Evolutionary conservation across 2,113 vertebrate genomes (phyloP).

Genomic region (Pygoscelis adeliae): DNA sequence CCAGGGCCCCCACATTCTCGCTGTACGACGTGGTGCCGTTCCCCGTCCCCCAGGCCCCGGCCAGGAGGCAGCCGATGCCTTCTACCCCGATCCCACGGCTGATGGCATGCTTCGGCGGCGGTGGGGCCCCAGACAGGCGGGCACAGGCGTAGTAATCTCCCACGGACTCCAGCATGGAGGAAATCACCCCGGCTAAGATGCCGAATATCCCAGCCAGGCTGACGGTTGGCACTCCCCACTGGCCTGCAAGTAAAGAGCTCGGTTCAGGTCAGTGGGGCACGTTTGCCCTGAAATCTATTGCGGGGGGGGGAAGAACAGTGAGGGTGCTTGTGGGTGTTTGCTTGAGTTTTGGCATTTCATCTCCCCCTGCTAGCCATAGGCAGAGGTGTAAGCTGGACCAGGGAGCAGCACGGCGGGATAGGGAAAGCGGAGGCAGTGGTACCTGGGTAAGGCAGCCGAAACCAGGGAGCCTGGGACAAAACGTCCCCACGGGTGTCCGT

Average conservation of each 20-base stretch:
- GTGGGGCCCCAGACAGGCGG: conserved; percentile 87
- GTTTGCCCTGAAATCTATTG: not conserved
- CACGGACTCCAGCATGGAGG: conserved; percentile 95
- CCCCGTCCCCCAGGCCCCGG: conserved; percentile 93
- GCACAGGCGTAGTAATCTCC: conserved; percentile 96
- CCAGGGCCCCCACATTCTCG: conserved; percentile 91
- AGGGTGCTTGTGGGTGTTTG: not conserved
- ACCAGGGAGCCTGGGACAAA: conserved; percentile 85
- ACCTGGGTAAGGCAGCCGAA: conserved; percentile 95
- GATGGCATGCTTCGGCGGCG: conserved; percentile 89
- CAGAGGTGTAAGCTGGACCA: not conserved
- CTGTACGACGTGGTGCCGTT: conserved; percentile 96
- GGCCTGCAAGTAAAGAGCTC: conserved; percentile 76
- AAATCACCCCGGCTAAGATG: conserved; percentile 90
- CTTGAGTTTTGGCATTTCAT: not conserved
- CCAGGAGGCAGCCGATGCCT: conserved; percentile 91
- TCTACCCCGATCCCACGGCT: conserved; percentile 92
- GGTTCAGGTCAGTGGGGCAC: not conserved
- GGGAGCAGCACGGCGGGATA: not conserved
- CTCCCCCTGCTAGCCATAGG: not conserved
- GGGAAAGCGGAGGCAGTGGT: not conserved
- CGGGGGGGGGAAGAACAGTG: not conserved
- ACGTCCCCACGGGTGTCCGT: conserved; percentile 86
- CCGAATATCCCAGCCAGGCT: conserved; percentile 92
- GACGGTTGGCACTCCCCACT: conserved; percentile 92